Evolutionary conservation across 2,797 vertebrate species (phyloP), one percentile per base, ranked within the genome.

Genomic region (Pangasius larnaudii): DNA sequence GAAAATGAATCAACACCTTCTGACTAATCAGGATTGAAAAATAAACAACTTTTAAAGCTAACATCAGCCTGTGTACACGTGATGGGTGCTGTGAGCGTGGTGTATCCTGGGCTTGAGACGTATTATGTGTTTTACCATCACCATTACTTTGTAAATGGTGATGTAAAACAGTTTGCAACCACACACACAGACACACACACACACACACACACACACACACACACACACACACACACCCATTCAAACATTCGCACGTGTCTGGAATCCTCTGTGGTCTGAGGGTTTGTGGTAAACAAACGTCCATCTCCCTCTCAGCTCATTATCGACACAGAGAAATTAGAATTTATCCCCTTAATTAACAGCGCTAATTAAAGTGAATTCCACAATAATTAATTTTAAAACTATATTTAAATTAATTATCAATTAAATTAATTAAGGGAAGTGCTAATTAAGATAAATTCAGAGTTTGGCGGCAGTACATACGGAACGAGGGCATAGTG

Each of bases 321-420:
- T 91, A 86, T 89, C 88, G 89, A 89, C 89, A 88, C 46, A 74
- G 91, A 92, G 91, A 90, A 92, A 92, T 91, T 89, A 78, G 84
- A 90, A 92, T 86, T 92, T 90, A 90, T 91, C 89, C 88, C n/a
- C 84, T 91, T 95, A 95, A 96, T 96, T 95, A 96, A 93, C 91
- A 90, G 86, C 67, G 80, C 90, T 94, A 95, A 95, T 96, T 94
- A 95, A 92, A 91, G 49, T 72, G 91, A 94, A 94, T 94, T 92
- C 91, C 93, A 94, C 92, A 93, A 93, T 95, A 95, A 96, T 96
- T 96, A 95, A 94, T 95, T 93, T 78, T 79, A 93, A 93, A 88
- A 90, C 71, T 91, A 93, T 94, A 94, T 94, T 95, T 94, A 91
- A 94, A 95, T 96, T 92, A 95, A 96, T 95, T 94, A 95, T 94